These are phyloP conservation scores for Leuciscus waleckii DNA, from an alignment of 2,797 vertebrate genomes.

Conservation along the genomic window DNA sequence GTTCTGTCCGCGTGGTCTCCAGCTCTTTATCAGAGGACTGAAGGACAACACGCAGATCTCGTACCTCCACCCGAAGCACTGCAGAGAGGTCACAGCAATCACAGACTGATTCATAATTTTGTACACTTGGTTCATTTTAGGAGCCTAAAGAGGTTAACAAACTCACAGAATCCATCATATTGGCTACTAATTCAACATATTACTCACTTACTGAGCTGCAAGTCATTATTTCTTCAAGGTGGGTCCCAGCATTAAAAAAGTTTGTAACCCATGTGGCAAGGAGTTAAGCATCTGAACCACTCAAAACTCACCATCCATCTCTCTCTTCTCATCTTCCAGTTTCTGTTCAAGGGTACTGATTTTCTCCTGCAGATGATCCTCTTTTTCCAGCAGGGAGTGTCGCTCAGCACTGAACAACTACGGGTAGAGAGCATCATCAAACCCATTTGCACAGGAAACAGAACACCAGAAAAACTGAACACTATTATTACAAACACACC, in stretches of 20 bases:
- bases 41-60: conserved; percentile 89
- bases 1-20: conserved; percentile 77
- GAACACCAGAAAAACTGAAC: background rate
- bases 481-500: conserved; percentile 62
- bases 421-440: background rate
- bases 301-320: conserved; percentile 74
- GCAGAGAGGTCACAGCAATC: conserved; percentile 28
- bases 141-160: background rate
- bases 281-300: background rate
- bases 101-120: background rate
- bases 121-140: background rate
- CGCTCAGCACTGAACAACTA: conserved; percentile 86
- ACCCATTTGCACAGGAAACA: background rate
- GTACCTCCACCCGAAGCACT: conserved; percentile 90
- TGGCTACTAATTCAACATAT: background rate
- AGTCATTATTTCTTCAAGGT: background rate
- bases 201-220: background rate
- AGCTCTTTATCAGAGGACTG: conserved; percentile 94
- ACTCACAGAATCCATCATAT: background rate
- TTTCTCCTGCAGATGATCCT: conserved; percentile 78
- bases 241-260: background rate
- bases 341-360: conserved; percentile 79
- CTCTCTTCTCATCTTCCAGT: conserved; percentile 73
- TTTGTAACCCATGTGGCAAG: background rate
- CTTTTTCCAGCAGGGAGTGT: conserved; percentile 77